A percentile compares a stretch with the other conserved stretches of the same genome.
Conservation (phyloP, 2,113 vertebrate species). For the Chaetops frenatus region DNA sequence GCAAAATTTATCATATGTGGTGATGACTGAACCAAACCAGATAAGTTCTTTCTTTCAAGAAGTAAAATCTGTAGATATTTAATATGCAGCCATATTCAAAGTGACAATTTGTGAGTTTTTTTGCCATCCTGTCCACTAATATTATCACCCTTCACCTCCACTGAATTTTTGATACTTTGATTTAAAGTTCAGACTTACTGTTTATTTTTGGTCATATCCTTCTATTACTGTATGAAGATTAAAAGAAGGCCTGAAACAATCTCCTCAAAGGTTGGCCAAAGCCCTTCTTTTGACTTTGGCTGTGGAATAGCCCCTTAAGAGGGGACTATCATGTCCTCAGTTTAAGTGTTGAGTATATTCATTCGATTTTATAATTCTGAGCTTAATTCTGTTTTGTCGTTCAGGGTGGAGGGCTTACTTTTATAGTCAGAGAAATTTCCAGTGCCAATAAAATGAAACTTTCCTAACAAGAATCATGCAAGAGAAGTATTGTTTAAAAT, state of each 20-base stretch:
- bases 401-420: background rate
- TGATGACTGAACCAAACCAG: background rate
- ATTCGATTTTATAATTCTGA: background rate
- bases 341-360: background rate
- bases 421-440: background rate
- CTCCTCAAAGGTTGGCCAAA: background rate
- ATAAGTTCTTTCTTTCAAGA: background rate
- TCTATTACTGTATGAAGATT: background rate
- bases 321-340: background rate
- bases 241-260: background rate
- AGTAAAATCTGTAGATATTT: background rate
- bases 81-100: background rate
- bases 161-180: background rate
- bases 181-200: background rate
- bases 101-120: background rate
- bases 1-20: background rate
- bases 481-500: background rate
- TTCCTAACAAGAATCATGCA: background rate
- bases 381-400: background rate
- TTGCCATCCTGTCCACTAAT: background rate
- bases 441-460: background rate
- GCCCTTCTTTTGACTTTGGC: background rate
- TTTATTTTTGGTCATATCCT: background rate
- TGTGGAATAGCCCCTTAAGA: background rate
- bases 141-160: background rate